Evolutionary conservation across 30 jellyfish, hydroid and myxozoan species (phyloP), one percentile per base, ranked within the genome.

Genomic region (Chrysaora quinquecirrha): DNA sequence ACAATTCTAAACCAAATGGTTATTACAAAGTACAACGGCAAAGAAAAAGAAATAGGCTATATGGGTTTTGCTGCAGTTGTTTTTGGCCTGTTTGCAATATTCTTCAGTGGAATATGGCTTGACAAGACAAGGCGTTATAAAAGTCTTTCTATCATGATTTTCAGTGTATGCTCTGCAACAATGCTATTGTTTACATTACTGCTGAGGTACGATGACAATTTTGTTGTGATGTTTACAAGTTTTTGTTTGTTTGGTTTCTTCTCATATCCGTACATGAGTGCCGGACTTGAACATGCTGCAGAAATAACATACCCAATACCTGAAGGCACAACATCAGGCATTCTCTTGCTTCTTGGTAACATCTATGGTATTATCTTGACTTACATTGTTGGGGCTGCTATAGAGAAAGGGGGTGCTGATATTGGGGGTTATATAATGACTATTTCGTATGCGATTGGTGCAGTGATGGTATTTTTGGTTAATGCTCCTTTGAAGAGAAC

Each of bases 61-160:
- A 87, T 93, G 96, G 98, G 98, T 1, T 80, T 82, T 43, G 82
- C 88, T 1, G 73, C 90, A 16, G 88, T 58, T 16, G 34, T 87
- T 16, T 30, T 66, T 18, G 98, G 98, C 16, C 27, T 87, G 25
- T 29, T 82, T 33, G 86, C 95, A 1, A 86, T 87, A 48, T 63
- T 93, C 21, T 50, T 93, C 4, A 49, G 96, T 54, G 98, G 98
- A 4, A 31, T 81, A 6, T 30, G 94, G 80, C 31, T 93, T 7
- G 95, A 87, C 85, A 80, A 38, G 30, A 67, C 88, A n/a, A 75
- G 62, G 34, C 65, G 89, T 12, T 86, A 66, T 68, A 87, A 69
- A 34, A 34, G 48, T 14, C 18, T 72, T 28, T 69, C 98, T 3
- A 25, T 66, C 21, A 61, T 48, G 1, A 48, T 63, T 2, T 78